Evolutionary conservation across 2,797 vertebrate species (phyloP).

Genomic region (Balearica regulorum): DNA sequence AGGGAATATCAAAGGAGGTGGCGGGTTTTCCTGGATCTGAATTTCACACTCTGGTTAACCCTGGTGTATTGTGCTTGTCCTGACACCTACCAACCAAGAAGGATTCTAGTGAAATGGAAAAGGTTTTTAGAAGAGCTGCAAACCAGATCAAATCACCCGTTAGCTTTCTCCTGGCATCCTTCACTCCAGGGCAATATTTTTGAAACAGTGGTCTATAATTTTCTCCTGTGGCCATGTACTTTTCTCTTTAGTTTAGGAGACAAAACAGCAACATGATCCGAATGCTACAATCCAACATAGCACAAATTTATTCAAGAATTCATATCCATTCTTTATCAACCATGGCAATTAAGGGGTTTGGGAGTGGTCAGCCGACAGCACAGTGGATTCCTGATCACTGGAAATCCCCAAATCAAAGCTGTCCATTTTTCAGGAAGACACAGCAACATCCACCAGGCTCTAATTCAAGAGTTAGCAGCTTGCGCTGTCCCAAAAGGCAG

Average conservation of each 20-base stretch:
- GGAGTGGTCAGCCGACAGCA: not conserved
- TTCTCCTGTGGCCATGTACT: not conserved
- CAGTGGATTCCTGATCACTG: not conserved
- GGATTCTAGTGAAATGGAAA: not conserved
- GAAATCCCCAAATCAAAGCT: not conserved
- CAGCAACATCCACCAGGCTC: not conserved
- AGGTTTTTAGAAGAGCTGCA: not conserved
- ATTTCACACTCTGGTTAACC: not conserved
- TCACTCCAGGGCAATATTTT: not conserved
- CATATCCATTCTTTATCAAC: not conserved
- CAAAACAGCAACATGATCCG: not conserved
- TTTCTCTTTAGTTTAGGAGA: not conserved
- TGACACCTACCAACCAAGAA: not conserved
- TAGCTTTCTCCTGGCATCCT: not conserved
- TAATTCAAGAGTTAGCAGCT: conserved; percentile 50
- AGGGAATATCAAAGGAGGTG: not conserved
- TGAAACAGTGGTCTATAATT: not conserved
- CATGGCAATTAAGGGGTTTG: not conserved
- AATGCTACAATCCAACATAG: not conserved
- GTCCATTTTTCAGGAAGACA: not conserved
- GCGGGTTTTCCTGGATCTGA: not conserved
- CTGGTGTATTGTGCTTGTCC: not conserved
- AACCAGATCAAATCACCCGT: not conserved
- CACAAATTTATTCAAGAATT: not conserved
- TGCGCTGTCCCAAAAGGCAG: conserved; percentile 44